A percentile compares a stretch with the other conserved stretches of the same genome.
Conservation (phyloP, 2,797 vertebrate species). For the Garrulus glandarius region DNA sequence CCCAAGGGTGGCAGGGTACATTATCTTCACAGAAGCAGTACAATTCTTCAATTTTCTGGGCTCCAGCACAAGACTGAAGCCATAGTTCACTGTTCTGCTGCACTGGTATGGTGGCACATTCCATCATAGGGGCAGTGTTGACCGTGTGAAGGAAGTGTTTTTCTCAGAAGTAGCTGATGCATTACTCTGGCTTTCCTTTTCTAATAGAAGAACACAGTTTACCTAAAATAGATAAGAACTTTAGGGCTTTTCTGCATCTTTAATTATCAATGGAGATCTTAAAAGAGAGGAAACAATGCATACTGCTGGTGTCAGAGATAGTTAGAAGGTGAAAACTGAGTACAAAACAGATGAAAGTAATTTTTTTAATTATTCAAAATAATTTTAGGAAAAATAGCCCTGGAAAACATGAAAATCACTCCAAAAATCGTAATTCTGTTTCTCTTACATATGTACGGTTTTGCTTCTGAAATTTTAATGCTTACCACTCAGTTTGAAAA, state of each 20-base stretch:
- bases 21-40: not conserved
- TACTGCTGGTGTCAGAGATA: not conserved
- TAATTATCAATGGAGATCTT: not conserved
- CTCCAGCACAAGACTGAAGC: not conserved
- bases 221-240: not conserved
- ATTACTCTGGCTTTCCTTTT: not conserved
- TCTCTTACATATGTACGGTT: not conserved
- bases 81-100: not conserved
- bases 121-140: not conserved
- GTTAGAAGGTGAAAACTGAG: not conserved
- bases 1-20: not conserved
- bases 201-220: not conserved
- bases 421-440: not conserved
- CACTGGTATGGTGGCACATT: not conserved
- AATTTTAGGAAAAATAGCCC: not conserved
- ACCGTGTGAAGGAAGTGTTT: not conserved
- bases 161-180: not conserved
- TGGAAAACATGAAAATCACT: not conserved
- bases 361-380: not conserved
- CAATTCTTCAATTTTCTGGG: not conserved
- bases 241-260: not conserved
- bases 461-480: not conserved
- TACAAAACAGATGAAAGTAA: not conserved
- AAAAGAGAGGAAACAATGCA: not conserved
- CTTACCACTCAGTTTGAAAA: not conserved